phyloP scores from a whole-genome alignment of 2,888 invertebrate genomes.

The Steinernema scapterisci region DNA sequence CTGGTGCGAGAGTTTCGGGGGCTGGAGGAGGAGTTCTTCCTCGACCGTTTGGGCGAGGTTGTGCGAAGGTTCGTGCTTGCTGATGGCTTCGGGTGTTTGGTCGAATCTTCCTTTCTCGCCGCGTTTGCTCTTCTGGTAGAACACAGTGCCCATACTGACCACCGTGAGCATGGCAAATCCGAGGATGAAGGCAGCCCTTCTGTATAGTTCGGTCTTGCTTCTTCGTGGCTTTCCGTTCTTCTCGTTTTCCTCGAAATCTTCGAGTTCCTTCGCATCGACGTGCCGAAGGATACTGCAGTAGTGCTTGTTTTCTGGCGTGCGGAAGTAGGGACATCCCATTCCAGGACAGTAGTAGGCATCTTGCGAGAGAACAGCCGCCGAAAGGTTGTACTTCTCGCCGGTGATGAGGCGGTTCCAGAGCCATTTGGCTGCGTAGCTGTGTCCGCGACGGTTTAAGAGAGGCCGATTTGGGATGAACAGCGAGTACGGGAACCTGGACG shows the following conservation, averaged over 20 bases:
- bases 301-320: slow-evolving; percentile 56
- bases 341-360: slow-evolving; percentile 50
- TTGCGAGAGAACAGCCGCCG: slow-evolving; percentile 59
- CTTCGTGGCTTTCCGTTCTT: slow-evolving; percentile 38
- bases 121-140: slow-evolving; percentile 55
- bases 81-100: slow-evolving; percentile 27
- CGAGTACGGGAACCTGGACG: slow-evolving; percentile 62
- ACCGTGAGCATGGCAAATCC: slow-evolving; percentile 51
- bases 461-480: slow-evolving; percentile 57
- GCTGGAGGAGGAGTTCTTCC: background rate
- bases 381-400: slow-evolving; percentile 63
- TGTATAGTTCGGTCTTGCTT: slow-evolving; percentile 52
- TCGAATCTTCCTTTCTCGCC: slow-evolving; percentile 37
- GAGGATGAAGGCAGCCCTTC: slow-evolving; percentile 51
- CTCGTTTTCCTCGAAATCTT: slow-evolving; percentile 44
- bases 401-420: slow-evolving; percentile 64
- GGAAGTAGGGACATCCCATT: slow-evolving; percentile 63
- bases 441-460: slow-evolving; percentile 55
- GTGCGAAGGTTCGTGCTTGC: slow-evolving; percentile 18
- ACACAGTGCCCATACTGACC: slow-evolving; percentile 51
- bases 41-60: slow-evolving; percentile 7
- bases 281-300: slow-evolving; percentile 53
- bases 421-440: slow-evolving; percentile 65
- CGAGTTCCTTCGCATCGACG: slow-evolving; percentile 48
- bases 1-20: slow-evolving; percentile 2